A percentile compares a stretch with the other conserved stretches of the same genome.
These are phyloP conservation scores for Cataglyphis hispanica DNA, from an alignment of 1,140 invertebrate species.

Conservation along the genomic window DNA sequence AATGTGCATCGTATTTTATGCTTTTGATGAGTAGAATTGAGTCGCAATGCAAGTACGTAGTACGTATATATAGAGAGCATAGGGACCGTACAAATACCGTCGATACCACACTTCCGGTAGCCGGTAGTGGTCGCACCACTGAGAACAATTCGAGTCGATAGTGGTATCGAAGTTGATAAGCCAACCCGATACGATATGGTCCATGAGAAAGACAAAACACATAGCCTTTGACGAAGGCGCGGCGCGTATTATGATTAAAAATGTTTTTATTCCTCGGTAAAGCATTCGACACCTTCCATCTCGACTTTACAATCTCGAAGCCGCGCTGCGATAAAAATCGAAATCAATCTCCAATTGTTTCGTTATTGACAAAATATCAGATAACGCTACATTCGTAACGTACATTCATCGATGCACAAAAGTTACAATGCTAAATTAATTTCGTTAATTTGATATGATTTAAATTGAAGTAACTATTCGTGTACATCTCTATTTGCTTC, in stretches of 20 bases:
- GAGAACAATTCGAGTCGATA: conserved; percentile 79
- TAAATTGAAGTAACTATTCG: background rate
- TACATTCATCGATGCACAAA: background rate
- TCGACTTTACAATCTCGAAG: conserved; percentile 35
- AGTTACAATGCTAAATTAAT: conserved; percentile 13
- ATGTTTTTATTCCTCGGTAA: conserved; percentile 66
- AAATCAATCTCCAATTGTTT: conserved; percentile 44
- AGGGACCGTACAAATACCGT: conserved; percentile 71
- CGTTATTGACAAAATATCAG: conserved; percentile 16
- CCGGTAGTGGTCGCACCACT: conserved; percentile 66
- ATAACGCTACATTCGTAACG: background rate
- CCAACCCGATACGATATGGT: conserved; percentile 82
- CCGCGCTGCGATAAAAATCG: conserved; percentile 44
- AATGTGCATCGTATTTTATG: conserved; percentile 16
- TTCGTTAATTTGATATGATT: background rate
- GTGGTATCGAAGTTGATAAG: conserved; percentile 83
- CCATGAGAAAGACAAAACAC: conserved; percentile 83
- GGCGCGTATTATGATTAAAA: conserved; percentile 63
- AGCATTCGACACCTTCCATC: conserved; percentile 69
- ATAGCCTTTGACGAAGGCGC: background rate
- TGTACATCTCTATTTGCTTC: background rate
- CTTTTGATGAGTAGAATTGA: conserved; percentile 23
- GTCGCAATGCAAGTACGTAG: conserved; percentile 25
- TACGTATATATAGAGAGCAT: conserved; percentile 21
- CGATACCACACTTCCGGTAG: conserved; percentile 80